phyloP scores from a whole-genome alignment of 1,140 invertebrate genomes.

The Atta texana region DNA sequence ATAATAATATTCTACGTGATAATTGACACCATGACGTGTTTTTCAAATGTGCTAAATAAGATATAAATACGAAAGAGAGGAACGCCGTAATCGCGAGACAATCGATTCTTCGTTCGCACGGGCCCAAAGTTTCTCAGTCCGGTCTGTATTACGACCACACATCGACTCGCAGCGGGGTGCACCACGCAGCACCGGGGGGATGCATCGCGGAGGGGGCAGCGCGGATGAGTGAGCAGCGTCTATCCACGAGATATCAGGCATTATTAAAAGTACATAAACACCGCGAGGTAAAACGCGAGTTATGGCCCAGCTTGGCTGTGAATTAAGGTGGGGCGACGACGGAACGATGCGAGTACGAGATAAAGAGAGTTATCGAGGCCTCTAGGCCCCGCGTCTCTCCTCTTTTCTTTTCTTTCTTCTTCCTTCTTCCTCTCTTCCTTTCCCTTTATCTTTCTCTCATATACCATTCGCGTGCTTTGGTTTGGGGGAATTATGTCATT shows the following conservation, averaged over 20 bases:
- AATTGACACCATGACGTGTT: neutral
- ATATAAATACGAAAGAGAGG: conserved; percentile 22
- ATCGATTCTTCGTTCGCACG: conserved; percentile 2
- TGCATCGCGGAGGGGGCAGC: conserved; percentile 62
- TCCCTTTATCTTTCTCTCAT: conserved; percentile 1
- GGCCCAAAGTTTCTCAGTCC: conserved; percentile 76
- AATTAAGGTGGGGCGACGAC: conserved; percentile 84
- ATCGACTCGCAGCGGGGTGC: conserved; percentile 82
- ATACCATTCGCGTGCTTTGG: conserved; percentile 9
- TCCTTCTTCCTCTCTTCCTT: neutral
- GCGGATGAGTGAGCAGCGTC: conserved; percentile 71
- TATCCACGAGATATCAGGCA: conserved; percentile 83
- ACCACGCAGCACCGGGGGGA: conserved; percentile 73
- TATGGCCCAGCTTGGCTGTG: conserved; percentile 82
- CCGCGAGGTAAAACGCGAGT: conserved; percentile 84
- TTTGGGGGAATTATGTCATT: conserved; percentile 37
- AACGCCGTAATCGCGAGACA: conserved; percentile 34
- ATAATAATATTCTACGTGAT: neutral
- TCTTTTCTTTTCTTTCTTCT: neutral
- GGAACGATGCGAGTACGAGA: conserved; percentile 78
- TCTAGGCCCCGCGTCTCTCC: neutral
- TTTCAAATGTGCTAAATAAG: conserved; percentile 7
- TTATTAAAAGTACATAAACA: conserved; percentile 86
- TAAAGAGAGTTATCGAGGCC: conserved; percentile 73
- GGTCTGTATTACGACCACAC: conserved; percentile 81